phyloP scores from a whole-genome alignment of 2,113 vertebrate species.

The Nannobrachium achirus region DNA sequence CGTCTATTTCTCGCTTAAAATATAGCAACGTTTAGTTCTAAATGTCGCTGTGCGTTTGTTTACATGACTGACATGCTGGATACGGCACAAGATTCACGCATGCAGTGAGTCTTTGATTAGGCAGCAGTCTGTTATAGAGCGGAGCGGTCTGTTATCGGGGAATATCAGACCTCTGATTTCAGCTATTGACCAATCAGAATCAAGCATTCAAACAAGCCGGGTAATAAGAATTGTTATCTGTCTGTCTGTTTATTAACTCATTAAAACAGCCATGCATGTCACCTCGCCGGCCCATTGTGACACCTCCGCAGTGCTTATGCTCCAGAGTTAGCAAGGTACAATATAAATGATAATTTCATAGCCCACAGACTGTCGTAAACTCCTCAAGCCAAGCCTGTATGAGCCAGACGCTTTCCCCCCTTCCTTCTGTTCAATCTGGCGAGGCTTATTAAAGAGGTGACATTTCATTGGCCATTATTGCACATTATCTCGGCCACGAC shows the following conservation, averaged over 20 bases:
- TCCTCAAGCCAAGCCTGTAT: constrained; percentile 28
- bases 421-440: constrained; percentile 25
- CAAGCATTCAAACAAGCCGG: too few species aligned
- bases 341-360: constrained; percentile 75
- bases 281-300: constrained; percentile 30
- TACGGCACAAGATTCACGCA: too few species aligned
- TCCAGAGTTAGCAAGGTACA: constrained; percentile 33
- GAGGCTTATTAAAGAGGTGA: constrained; percentile 43
- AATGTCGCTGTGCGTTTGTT: too few species aligned
- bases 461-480: constrained; percentile 38
- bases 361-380: constrained; percentile 36
- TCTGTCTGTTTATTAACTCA: constrained; percentile 55
- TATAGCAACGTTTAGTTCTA: too few species aligned
- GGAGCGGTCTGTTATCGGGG: too few species aligned
- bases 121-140: too few species aligned
- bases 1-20: too few species aligned
- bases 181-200: too few species aligned
- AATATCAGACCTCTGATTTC: too few species aligned
- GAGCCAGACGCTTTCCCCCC: constrained; percentile 24
- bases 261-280: constrained; percentile 48
- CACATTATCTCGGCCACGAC: constrained; percentile 13
- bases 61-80: too few species aligned
- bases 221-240: too few species aligned
- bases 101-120: too few species aligned
- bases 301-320: constrained; percentile 33